Evolutionary conservation across 2,888 invertebrate genomes (phyloP).

Genomic region (Drepana falcataria): DNA sequence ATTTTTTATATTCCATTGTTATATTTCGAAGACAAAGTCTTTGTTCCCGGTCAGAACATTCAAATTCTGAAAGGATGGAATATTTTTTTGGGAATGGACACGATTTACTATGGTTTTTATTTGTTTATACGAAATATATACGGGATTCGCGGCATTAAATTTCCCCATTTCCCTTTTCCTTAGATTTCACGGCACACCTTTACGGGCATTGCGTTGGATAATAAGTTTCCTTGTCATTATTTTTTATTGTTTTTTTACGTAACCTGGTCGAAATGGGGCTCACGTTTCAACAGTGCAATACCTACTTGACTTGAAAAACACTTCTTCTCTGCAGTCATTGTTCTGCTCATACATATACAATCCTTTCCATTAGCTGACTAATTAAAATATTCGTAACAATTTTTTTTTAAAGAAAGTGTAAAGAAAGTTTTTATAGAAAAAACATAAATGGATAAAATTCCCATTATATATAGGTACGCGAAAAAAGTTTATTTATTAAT

Average conservation of each 20-base stretch:
- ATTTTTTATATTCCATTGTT: too few species aligned
- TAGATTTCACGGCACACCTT: conserved; percentile 17
- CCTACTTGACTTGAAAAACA: not conserved
- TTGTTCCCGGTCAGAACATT: conserved; percentile 10
- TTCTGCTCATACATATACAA: too few species aligned
- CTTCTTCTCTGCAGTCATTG: too few species aligned
- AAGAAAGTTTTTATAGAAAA: too few species aligned
- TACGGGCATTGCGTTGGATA: conserved; percentile 8
- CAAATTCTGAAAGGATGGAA: conserved; percentile 28
- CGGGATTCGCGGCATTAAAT: conserved; percentile 28
- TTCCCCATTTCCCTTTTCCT: conserved; percentile 18
- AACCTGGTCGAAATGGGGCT: conserved; percentile 3
- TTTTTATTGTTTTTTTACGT: conserved; percentile 7
- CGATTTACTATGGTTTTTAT: conserved; percentile 44
- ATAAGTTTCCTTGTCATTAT: conserved; percentile 5
- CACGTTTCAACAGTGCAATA: not conserved
- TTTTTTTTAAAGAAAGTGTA: too few species aligned
- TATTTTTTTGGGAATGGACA: conserved; percentile 36
- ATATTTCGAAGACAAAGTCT: not conserved
- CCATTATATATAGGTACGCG: too few species aligned
- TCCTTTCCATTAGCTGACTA: too few species aligned
- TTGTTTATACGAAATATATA: conserved; percentile 42
- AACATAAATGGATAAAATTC: too few species aligned
- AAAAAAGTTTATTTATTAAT: too few species aligned
- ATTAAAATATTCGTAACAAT: too few species aligned